Evolutionary conservation across 1,140 invertebrate species (phyloP).

Genomic region (Diorhabda carinulata): DNA sequence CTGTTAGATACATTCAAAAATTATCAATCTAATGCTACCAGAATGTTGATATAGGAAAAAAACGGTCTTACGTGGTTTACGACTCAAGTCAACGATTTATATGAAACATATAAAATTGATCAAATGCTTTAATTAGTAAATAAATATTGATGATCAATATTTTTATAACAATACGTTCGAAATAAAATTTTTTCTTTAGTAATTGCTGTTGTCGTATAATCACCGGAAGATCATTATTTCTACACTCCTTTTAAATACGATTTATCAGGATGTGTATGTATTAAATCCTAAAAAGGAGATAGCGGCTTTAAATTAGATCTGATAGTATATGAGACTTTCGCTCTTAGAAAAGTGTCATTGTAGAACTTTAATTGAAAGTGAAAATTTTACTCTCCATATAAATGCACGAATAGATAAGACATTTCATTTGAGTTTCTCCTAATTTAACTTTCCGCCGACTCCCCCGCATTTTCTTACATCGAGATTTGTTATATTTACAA

Average conservation of each 20-base stretch:
- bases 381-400: slow-evolving; percentile 2
- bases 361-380: background rate
- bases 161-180: too few relatives aligned
- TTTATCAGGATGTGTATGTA: background rate
- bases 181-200: too few relatives aligned
- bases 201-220: too few relatives aligned
- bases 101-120: too few relatives aligned
- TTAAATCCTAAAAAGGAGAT: background rate
- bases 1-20: too few relatives aligned
- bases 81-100: too few relatives aligned
- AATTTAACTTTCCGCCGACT: background rate
- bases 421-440: background rate
- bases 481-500: background rate
- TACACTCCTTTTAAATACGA: background rate
- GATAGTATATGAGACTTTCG: background rate
- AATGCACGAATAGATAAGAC: background rate
- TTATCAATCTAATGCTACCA: too few relatives aligned
- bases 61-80: too few relatives aligned
- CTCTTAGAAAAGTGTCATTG: slow-evolving; percentile 1
- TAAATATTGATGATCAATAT: too few relatives aligned
- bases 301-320: background rate
- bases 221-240: background rate
- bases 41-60: too few relatives aligned
- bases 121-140: too few relatives aligned
- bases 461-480: background rate